Evolutionary conservation across 2,797 vertebrate species (phyloP), one percentile per base, ranked within the genome.

Genomic region (Erithacus rubecula): DNA sequence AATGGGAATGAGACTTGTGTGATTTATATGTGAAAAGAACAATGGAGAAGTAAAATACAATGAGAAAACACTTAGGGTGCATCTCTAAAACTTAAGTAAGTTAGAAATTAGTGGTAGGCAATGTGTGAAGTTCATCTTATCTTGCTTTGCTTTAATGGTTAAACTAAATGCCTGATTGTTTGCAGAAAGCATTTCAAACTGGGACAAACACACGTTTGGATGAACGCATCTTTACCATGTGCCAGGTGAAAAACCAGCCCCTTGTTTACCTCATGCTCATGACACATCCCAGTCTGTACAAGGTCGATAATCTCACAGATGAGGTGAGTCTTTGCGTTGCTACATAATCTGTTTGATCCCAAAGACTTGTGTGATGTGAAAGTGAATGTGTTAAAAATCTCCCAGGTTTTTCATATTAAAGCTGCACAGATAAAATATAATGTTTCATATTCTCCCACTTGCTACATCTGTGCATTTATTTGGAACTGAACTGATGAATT

Each of bases 221-320:
- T 88, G 99, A 99, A 62, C 98, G 99, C 14, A 98, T 99, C 90
- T 99, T 98, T 90, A 98, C 98, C 91, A 99, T 99, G 99, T 99
- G 98, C 95, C 99, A 99, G 97, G 98, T 99, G 93, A 99, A 99
- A 95, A 99, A 98, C 96, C 99, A 99, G 96, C 99, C 99, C 8
- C 97, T 99, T 93, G 97, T 97, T 89, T 99, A 99, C 96, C 93
- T 99, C 87, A 98, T 99, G 98, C 98, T 99, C 37, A 99, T 99
- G 98, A 98, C 98, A 83, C 99, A 99, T 93, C 99, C 99, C n/a
- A 97, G 95, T 67, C 97, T 99, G 89, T 99, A 99, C 95, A 98
- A 99, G 76, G 75, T 99, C 0, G 99, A 99, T 79, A 98, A 98
- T 86, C 98, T 99, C 80, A 98, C 98, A 3, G 99, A 99, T 74